Conservation (phyloP, 2,113 vertebrate species). For the Malurus elegans region DNA sequence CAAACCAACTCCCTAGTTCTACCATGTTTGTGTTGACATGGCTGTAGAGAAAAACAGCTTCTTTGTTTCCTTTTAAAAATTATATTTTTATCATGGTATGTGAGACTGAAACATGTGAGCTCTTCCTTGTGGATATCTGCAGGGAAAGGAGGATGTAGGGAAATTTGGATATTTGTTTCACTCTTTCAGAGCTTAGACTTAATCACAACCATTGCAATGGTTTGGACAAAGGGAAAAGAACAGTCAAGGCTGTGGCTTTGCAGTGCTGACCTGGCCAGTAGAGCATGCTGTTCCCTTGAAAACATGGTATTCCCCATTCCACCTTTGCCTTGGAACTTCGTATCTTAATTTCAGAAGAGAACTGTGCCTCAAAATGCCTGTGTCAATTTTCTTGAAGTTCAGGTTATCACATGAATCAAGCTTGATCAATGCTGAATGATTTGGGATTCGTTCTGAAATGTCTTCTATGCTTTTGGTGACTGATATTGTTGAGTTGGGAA, state of each 20-base stretch:
- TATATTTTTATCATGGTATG: not conserved
- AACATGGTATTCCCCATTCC: not conserved
- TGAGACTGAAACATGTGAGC: not conserved
- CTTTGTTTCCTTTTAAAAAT: no score
- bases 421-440: not conserved
- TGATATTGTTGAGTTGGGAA: not conserved
- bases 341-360: not conserved
- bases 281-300: not conserved
- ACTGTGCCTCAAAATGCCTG: not conserved
- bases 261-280: not conserved
- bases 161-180: not conserved
- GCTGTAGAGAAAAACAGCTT: not conserved
- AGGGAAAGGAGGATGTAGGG: not conserved
- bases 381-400: not conserved
- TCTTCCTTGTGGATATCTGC: not conserved
- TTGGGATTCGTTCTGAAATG: not conserved
- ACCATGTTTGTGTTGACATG: not conserved
- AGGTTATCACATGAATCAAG: not conserved
- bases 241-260: not conserved
- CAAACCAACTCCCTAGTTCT: not conserved
- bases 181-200: not conserved
- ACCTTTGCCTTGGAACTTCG: rapidly evolving
- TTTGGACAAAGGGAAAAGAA: not conserved
- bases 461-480: not conserved
- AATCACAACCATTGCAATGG: not conserved